These are phyloP conservation scores for Poecilobothrus nobilitatus DNA, from an alignment of 2,888 invertebrate genomes.

Conservation along the genomic window DNA sequence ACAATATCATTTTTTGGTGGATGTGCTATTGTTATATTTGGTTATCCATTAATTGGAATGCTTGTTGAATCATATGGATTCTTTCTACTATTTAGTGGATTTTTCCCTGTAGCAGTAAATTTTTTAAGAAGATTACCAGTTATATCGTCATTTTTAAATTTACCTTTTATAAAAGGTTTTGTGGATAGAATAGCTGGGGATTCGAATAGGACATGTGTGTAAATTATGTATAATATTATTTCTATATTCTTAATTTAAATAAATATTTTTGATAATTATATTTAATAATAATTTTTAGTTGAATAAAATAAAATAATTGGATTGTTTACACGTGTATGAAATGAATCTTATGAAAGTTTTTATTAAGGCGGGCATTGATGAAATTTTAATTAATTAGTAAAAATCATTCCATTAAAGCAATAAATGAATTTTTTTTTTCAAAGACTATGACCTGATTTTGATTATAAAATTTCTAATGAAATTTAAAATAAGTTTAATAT, in stretches of 20 bases:
- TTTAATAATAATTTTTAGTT: slow-evolving; percentile 3
- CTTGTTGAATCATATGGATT: slow-evolving; percentile 95
- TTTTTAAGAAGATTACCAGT: slow-evolving; percentile 90
- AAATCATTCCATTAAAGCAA: too few relatives aligned
- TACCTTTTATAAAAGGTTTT: slow-evolving; percentile 50
- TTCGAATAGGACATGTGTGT: background rate
- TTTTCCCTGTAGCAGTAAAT: slow-evolving; percentile 92
- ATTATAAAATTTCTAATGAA: too few relatives aligned
- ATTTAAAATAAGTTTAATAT: too few relatives aligned
- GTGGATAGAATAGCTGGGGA: background rate
- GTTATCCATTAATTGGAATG: slow-evolving; percentile 97
- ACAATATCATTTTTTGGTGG: slow-evolving; percentile 87
- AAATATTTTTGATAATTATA: slow-evolving; percentile 3
- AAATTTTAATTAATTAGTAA: too few relatives aligned
- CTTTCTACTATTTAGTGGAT: slow-evolving; percentile 84
- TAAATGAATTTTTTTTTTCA: too few relatives aligned
- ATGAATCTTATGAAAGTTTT: background rate
- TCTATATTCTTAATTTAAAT: background rate
- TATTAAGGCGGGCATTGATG: too few relatives aligned
- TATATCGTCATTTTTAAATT: slow-evolving; percentile 75
- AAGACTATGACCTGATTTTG: too few relatives aligned
- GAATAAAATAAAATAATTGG: background rate
- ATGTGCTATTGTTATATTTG: slow-evolving; percentile 81
- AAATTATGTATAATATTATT: background rate
- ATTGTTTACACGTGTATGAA: background rate